A percentile compares a stretch with the other conserved stretches of the same genome.
phyloP scores from a whole-genome alignment of 2,888 invertebrate genomes.

The Leptothorax acervorum region DNA sequence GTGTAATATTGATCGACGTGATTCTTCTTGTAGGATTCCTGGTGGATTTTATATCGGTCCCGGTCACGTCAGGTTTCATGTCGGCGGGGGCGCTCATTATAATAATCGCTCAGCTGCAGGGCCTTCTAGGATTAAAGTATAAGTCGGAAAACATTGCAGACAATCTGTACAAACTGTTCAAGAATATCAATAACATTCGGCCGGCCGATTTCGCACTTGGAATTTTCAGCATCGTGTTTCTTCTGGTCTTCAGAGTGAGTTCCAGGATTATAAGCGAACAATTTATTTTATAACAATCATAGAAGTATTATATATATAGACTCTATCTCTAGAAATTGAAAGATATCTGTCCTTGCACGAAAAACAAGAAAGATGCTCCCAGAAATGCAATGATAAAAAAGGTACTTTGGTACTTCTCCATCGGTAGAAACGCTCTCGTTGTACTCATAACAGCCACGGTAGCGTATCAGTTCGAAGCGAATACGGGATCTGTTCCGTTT shows the following conservation, averaged over 20 bases:
- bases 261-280: background rate
- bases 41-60: slow-evolving; percentile 96
- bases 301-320: background rate
- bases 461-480: slow-evolving; percentile 85
- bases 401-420: slow-evolving; percentile 91
- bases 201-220: slow-evolving; percentile 91
- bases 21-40: slow-evolving; percentile 89
- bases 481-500: slow-evolving; percentile 87
- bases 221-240: slow-evolving; percentile 89
- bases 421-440: slow-evolving; percentile 92
- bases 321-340: slow-evolving; percentile 88
- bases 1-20: background rate
- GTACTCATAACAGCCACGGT: slow-evolving; percentile 89
- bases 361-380: slow-evolving; percentile 66
- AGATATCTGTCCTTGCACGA: slow-evolving; percentile 84
- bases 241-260: slow-evolving; percentile 91
- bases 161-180: slow-evolving; percentile 90
- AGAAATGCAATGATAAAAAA: slow-evolving; percentile 86
- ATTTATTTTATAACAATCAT: background rate
- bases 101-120: slow-evolving; percentile 93
- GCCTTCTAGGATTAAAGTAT: slow-evolving; percentile 90
- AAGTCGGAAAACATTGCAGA: slow-evolving; percentile 91
- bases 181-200: slow-evolving; percentile 90
- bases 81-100: slow-evolving; percentile 97
- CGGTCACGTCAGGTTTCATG: slow-evolving; percentile 95